Conservation (phyloP, 2,113 vertebrate species). For the Erpornis zantholeuca region DNA sequence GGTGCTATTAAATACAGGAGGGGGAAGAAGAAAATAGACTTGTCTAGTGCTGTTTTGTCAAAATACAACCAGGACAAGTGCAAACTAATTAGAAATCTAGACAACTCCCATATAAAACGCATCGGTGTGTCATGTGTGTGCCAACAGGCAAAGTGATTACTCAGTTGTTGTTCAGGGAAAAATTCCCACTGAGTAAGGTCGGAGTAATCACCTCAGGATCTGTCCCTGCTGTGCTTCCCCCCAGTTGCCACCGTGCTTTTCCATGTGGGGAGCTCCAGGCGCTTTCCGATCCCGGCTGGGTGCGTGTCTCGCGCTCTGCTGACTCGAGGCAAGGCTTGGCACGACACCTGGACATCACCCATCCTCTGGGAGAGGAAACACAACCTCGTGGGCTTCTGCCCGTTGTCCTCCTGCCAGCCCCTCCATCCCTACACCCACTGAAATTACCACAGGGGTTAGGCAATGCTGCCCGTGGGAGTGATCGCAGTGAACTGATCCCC, state of each 20-base stretch:
- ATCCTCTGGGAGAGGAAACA: background rate
- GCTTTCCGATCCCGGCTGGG: background rate
- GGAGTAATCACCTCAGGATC: conserved; percentile 42
- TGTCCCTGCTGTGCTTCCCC: conserved; percentile 4
- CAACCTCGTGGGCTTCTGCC: background rate
- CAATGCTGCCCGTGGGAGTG: background rate
- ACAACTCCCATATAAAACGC: conserved; percentile 52
- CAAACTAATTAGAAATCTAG: conserved; percentile 58
- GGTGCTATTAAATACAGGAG: background rate
- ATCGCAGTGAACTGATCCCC: accelerated
- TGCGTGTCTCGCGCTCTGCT: background rate
- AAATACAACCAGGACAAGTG: conserved; percentile 25
- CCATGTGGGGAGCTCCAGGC: background rate
- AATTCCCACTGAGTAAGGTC: conserved; percentile 64
- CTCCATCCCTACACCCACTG: accelerated
- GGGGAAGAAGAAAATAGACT: background rate
- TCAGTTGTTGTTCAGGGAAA: conserved; percentile 62
- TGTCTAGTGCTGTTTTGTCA: conserved; percentile 34
- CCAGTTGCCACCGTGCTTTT: background rate
- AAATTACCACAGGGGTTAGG: background rate
- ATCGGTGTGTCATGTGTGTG: conserved; percentile 53
- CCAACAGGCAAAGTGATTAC: conserved; percentile 52
- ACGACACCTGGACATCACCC: background rate
- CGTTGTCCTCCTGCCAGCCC: background rate
- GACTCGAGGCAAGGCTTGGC: conserved; percentile 13